These are phyloP conservation scores for Clarias platycephalus DNA, from an alignment of 2,797 vertebrate genomes.

Conservation along the genomic window DNA sequence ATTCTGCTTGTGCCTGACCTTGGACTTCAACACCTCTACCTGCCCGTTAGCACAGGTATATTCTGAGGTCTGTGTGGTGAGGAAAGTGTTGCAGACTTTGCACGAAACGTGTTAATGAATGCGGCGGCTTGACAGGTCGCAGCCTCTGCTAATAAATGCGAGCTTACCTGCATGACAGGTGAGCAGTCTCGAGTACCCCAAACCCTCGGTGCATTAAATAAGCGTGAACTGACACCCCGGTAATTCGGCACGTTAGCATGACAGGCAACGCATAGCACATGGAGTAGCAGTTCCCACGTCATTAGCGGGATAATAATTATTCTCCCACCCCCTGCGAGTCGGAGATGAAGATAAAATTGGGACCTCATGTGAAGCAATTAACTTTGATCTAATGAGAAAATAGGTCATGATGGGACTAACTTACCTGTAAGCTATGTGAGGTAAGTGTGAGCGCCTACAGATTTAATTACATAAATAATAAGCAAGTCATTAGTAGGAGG, in stretches of 20 bases:
- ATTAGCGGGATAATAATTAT: slow-evolving; percentile 56
- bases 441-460: slow-evolving; percentile 23
- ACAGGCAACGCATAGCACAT: slow-evolving; percentile 66
- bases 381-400: slow-evolving; percentile 38
- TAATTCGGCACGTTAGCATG: slow-evolving; percentile 61
- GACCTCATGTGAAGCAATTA: slow-evolving; percentile 42
- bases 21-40: slow-evolving; percentile 47
- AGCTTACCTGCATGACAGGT: slow-evolving; percentile 82
- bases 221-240: slow-evolving; percentile 60
- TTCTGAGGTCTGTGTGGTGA: slow-evolving; percentile 55
- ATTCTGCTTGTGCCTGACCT: slow-evolving; percentile 14
- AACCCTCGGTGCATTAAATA: slow-evolving; percentile 60
- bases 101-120: slow-evolving; percentile 85
- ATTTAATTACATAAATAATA: slow-evolving; percentile 30
- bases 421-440: slow-evolving; percentile 33
- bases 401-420: slow-evolving; percentile 25
- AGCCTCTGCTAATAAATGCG: slow-evolving; percentile 87
- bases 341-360: slow-evolving; percentile 46
- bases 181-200: slow-evolving; percentile 70
- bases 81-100: slow-evolving; percentile 82
- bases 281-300: slow-evolving; percentile 60
- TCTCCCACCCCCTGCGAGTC: slow-evolving; percentile 23
- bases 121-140: slow-evolving; percentile 84
- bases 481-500: slow-evolving; percentile 9
- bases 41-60: slow-evolving; percentile 56